These are phyloP conservation scores for Leuciscus waleckii DNA, from an alignment of 2,797 vertebrate genomes.

Conservation along the genomic window DNA sequence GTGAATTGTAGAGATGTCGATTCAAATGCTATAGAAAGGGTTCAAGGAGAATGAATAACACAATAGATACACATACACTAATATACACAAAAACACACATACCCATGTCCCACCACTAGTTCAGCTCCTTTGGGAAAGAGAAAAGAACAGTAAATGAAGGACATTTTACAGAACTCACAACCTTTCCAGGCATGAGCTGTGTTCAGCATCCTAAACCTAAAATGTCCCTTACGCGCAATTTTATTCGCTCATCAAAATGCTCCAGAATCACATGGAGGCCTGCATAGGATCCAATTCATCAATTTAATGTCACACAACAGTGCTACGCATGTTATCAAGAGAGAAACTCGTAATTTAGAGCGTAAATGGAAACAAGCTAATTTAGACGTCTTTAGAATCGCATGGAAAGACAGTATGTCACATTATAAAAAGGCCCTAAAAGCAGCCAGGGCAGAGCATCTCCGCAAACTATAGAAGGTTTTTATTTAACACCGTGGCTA, in stretches of 20 bases:
- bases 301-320: neutral
- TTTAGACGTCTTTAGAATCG: too few species aligned
- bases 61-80: neutral
- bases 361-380: too few species aligned
- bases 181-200: neutral
- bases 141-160: conserved; percentile 37
- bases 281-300: neutral
- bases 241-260: conserved; percentile 1
- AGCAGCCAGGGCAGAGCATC: too few species aligned
- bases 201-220: conserved; percentile 30
- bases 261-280: neutral
- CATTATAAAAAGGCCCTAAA: too few species aligned
- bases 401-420: too few species aligned
- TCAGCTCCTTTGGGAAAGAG: conserved; percentile 9
- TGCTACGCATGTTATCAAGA: too few species aligned
- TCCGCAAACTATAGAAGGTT: too few species aligned
- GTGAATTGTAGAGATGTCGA: neutral
- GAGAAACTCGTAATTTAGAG: too few species aligned
- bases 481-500: too few species aligned
- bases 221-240: conserved; percentile 16
- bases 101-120: neutral
- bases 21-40: neutral
- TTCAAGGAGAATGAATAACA: neutral
- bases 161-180: conserved; percentile 43
- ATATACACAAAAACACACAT: conserved; percentile 28